These are phyloP conservation scores for Camponotus pennsylvanicus DNA, from an alignment of 1,140 invertebrate species.

Conservation along the genomic window DNA sequence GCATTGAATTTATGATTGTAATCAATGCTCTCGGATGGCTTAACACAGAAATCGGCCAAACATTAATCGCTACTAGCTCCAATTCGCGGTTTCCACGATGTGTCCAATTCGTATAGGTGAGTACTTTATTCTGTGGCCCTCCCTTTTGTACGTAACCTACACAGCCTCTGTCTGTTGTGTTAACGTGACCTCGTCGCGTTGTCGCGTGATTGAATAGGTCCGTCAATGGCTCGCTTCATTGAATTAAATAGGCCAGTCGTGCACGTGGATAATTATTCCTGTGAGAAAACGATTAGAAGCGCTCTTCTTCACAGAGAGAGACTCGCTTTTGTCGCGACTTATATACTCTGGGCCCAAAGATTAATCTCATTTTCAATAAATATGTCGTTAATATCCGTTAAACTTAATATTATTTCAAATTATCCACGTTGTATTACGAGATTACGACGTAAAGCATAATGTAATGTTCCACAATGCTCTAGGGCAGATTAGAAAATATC, in stretches of 20 bases:
- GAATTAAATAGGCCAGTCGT: slow-evolving; percentile 80
- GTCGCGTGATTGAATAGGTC: slow-evolving; percentile 76
- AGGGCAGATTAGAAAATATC: background rate
- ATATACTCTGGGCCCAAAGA: background rate
- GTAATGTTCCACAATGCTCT: background rate
- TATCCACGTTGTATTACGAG: slow-evolving; percentile 9
- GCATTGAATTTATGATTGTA: slow-evolving; percentile 30
- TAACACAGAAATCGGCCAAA: slow-evolving; percentile 45
- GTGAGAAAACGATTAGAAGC: slow-evolving; percentile 54
- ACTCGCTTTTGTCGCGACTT: background rate
- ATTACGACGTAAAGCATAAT: background rate
- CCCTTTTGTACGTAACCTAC: slow-evolving; percentile 18
- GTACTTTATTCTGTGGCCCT: slow-evolving; percentile 31
- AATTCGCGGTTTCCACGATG: slow-evolving; percentile 33
- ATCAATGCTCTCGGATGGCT: background rate
- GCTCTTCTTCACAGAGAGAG: slow-evolving; percentile 1
- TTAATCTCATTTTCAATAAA: slow-evolving; percentile 27
- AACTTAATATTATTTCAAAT: slow-evolving; percentile 3
- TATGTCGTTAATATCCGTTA: slow-evolving; percentile 21
- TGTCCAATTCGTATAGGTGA: slow-evolving; percentile 45
- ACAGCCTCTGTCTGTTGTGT: slow-evolving; percentile 48
- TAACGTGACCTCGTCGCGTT: slow-evolving; percentile 55
- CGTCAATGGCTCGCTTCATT: slow-evolving; percentile 81
- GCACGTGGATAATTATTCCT: slow-evolving; percentile 70
- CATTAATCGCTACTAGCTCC: slow-evolving; percentile 43